A percentile compares a stretch with the other conserved stretches of the same genome.
Conservation (phyloP, 2,113 vertebrate genomes). For the Parus major region DNA sequence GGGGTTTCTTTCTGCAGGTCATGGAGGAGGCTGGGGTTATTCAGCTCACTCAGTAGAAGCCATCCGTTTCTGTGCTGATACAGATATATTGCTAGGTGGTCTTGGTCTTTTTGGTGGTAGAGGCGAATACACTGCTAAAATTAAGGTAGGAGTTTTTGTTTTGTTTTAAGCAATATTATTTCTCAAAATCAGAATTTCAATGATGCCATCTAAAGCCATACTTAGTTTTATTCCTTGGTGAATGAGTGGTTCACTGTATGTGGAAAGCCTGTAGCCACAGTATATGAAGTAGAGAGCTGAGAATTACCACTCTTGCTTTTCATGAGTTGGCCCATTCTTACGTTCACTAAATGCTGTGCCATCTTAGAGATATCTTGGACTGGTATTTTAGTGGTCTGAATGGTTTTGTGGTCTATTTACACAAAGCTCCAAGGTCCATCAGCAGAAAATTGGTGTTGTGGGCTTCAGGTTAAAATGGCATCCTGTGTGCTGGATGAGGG, state of each 20-base stretch:
- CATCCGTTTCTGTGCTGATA: slow-evolving; percentile 95
- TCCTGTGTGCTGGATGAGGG: not conserved
- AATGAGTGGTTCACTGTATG: not conserved
- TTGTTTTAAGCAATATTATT: not conserved
- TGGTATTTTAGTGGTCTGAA: not conserved
- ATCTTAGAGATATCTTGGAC: not conserved
- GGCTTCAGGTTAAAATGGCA: not conserved
- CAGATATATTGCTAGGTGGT: slow-evolving; percentile 94
- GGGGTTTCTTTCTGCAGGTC: slow-evolving; percentile 76
- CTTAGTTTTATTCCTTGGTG: not conserved
- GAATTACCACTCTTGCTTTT: not conserved
- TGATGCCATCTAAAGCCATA: not conserved
- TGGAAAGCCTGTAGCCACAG: not conserved
- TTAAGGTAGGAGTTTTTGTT: slow-evolving; percentile 81
- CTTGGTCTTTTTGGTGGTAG: slow-evolving; percentile 97
- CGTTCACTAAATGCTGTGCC: not conserved
- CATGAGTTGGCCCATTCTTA: not conserved
- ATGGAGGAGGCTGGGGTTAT: slow-evolving; percentile 99
- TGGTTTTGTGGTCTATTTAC: not conserved
- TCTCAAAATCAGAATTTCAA: not conserved
- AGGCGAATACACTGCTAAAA: slow-evolving; percentile 98
- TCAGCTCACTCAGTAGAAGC: slow-evolving; percentile 98
- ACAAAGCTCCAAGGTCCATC: not conserved
- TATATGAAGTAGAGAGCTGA: not conserved
- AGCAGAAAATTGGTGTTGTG: not conserved